phyloP scores from a whole-genome alignment of 2,113 vertebrate genomes.

The Cercopithecus mona region DNA sequence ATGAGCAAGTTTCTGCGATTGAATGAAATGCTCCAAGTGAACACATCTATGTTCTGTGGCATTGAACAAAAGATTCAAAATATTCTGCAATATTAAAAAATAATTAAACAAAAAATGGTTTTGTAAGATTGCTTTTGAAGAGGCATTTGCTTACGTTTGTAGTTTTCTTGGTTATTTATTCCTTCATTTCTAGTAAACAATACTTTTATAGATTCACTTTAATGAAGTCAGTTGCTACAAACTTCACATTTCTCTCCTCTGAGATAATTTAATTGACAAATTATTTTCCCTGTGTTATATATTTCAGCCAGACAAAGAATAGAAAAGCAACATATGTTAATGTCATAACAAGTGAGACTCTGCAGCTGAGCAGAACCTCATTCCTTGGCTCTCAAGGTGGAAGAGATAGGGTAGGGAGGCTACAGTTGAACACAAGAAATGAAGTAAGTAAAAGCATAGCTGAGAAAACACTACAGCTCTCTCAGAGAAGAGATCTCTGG shows the following conservation, averaged over 20 bases:
- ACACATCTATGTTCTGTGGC: neutral
- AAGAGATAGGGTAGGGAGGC: neutral
- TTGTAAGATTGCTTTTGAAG: neutral
- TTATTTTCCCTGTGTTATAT: slow-evolving; percentile 19
- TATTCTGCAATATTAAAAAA: neutral
- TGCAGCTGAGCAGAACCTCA: neutral
- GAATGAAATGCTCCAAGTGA: neutral
- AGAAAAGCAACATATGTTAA: neutral
- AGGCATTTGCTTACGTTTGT: neutral
- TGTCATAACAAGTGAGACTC: neutral
- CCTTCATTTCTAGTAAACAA: neutral
- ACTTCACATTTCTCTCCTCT: neutral
- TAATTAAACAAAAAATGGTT: neutral
- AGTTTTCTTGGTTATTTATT: neutral
- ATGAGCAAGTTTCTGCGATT: neutral
- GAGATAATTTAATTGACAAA: neutral
- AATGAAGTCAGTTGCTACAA: neutral
- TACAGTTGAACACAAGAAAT: neutral
- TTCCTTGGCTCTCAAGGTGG: neutral
- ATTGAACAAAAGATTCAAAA: neutral
- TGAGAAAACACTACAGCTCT: neutral
- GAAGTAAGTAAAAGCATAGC: neutral
- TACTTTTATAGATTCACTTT: neutral
- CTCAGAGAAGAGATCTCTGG: neutral
- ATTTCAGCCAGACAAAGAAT: neutral